Percentiles rank a stretch among this genome's conserved stretches.
These are phyloP conservation scores for Cavia porcellus DNA, from an alignment of 2,113 vertebrate species.

Conservation along the genomic window DNA sequence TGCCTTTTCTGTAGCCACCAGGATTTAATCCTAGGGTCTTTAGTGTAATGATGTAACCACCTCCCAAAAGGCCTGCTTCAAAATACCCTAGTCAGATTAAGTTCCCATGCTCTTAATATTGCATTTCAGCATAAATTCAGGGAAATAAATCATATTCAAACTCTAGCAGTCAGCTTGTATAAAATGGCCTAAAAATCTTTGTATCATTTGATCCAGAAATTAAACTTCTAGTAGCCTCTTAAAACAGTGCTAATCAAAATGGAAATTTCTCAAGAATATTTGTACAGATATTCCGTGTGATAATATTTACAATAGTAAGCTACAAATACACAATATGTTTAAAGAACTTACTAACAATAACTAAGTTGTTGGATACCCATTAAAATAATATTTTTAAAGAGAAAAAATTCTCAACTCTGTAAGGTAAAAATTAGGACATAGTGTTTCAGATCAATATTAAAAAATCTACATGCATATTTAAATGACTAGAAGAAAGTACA, in stretches of 20 bases:
- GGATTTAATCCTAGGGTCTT: background rate
- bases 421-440: constrained; percentile 12
- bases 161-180: background rate
- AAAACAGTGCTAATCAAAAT: constrained; percentile 19
- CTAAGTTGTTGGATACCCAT: background rate
- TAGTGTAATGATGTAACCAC: too few relatives aligned
- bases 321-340: background rate
- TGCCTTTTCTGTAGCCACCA: background rate
- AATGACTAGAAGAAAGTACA: background rate
- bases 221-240: constrained; percentile 1
- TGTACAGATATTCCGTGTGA: background rate
- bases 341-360: background rate
- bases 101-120: background rate
- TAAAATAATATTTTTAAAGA: background rate
- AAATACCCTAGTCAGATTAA: background rate
- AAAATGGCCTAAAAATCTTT: constrained; percentile 24
- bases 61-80: background rate
- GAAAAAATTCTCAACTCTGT: background rate
- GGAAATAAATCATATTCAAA: background rate
- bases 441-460: background rate
- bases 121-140: background rate
- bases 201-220: constrained; percentile 15
- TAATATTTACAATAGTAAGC: constrained; percentile 16
- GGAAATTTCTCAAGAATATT: background rate
- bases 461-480: background rate